Percentiles rank a stretch among this genome's conserved stretches.
phyloP scores from a whole-genome alignment of 2,888 invertebrate species.

The Stramonita haemastoma region DNA sequence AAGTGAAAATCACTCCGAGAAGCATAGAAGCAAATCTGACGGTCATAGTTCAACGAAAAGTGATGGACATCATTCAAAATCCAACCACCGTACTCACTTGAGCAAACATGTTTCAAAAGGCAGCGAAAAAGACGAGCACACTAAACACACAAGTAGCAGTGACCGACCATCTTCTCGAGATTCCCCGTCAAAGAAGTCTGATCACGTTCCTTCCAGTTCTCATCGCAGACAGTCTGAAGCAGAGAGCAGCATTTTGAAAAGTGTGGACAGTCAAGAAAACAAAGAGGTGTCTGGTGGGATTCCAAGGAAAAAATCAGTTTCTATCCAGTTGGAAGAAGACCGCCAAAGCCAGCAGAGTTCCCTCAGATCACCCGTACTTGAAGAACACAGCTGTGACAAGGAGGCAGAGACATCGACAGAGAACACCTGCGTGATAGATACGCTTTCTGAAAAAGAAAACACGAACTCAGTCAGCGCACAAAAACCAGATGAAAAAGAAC shows the following conservation, averaged over 20 bases:
- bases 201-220: not conserved
- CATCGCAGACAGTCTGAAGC: not conserved
- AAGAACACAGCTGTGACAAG: not conserved
- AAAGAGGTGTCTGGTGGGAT: not conserved
- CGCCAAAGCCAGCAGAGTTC: not conserved
- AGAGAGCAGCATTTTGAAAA: not conserved
- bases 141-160: not conserved
- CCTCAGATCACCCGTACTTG: not conserved
- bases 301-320: not conserved
- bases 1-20: not conserved
- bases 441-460: not conserved
- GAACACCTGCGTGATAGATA: not conserved
- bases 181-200: not conserved
- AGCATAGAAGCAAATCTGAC: not conserved
- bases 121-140: not conserved
- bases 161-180: not conserved
- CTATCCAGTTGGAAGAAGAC: not conserved
- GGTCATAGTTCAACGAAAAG: not conserved
- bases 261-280: not conserved
- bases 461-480: not conserved
- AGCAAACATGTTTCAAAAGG: not conserved
- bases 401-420: not conserved
- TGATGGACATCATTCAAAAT: not conserved
- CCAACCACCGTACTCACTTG: not conserved
- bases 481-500: not conserved